phyloP scores from a whole-genome alignment of 2,113 vertebrate species.

The Prionailurus bengalensis region DNA sequence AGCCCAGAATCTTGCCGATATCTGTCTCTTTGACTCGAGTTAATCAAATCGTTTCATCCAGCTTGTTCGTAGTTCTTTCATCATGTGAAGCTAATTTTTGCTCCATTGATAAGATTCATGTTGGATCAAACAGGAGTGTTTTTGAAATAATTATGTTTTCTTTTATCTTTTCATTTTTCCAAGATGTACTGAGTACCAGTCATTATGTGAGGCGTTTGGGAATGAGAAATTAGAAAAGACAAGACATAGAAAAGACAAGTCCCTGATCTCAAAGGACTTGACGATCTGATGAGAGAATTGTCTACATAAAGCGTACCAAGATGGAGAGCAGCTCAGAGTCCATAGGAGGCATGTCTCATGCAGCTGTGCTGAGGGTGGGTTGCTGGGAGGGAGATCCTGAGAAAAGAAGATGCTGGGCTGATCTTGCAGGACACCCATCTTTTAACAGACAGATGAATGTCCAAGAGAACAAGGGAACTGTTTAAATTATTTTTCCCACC shows the following conservation, averaged over 20 bases:
- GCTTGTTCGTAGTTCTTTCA: not conserved
- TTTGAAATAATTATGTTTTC: not conserved
- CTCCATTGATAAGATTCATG: not conserved
- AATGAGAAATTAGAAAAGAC: not conserved
- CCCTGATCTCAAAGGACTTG: not conserved
- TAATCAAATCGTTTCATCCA: not conserved
- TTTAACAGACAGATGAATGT: not conserved
- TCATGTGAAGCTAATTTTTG: not conserved
- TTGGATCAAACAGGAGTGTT: not conserved
- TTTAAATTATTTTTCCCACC: not conserved
- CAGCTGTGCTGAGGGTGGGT: accelerated
- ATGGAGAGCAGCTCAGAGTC: not conserved
- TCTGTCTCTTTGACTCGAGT: not conserved
- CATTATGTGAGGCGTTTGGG: not conserved
- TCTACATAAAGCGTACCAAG: not conserved
- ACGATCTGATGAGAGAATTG: not conserved
- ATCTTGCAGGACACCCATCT: not conserved
- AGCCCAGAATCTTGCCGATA: not conserved
- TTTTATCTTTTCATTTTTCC: not conserved
- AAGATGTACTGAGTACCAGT: not conserved
- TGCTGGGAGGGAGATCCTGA: not conserved
- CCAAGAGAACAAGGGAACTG: not conserved
- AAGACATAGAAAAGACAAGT: not conserved
- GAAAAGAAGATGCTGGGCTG: not conserved
- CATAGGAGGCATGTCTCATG: not conserved